Conservation (phyloP, 2,888 invertebrate genomes). For the Sinotaia quadrata region DNA sequence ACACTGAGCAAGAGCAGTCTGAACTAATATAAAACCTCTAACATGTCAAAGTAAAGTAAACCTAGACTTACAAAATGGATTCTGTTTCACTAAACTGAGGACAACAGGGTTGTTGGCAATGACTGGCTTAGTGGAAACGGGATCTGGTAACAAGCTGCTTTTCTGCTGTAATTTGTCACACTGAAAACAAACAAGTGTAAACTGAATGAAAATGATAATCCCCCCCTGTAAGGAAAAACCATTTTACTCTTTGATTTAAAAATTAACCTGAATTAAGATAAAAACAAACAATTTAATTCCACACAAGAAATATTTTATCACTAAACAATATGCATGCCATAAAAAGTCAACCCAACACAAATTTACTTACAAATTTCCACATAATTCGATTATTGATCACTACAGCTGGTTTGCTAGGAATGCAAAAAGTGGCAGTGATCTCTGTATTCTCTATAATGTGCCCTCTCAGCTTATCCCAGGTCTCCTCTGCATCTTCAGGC, state of each 20-base stretch:
- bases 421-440: slow-evolving; percentile 74
- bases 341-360: not conserved
- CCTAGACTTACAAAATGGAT: slow-evolving; percentile 56
- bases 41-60: too few species aligned
- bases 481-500: slow-evolving; percentile 53
- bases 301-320: slow-evolving; percentile 1
- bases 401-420: slow-evolving; percentile 75
- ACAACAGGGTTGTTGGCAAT: slow-evolving; percentile 57
- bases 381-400: slow-evolving; percentile 74
- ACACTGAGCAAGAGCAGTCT: too few species aligned
- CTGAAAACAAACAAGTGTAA: slow-evolving; percentile 41
- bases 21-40: too few species aligned
- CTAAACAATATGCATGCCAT: not conserved
- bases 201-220: too few species aligned
- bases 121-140: slow-evolving; percentile 56
- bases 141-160: slow-evolving; percentile 59
- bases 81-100: slow-evolving; percentile 49
- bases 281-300: not conserved
- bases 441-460: slow-evolving; percentile 67
- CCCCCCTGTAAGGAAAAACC: too few species aligned
- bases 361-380: slow-evolving; percentile 58
- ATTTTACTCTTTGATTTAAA: not conserved
- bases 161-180: slow-evolving; percentile 47
- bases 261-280: not conserved
- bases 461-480: slow-evolving; percentile 46